Conservation (phyloP, 2,797 vertebrate genomes). For the Ctenosaura bakeri region DNA sequence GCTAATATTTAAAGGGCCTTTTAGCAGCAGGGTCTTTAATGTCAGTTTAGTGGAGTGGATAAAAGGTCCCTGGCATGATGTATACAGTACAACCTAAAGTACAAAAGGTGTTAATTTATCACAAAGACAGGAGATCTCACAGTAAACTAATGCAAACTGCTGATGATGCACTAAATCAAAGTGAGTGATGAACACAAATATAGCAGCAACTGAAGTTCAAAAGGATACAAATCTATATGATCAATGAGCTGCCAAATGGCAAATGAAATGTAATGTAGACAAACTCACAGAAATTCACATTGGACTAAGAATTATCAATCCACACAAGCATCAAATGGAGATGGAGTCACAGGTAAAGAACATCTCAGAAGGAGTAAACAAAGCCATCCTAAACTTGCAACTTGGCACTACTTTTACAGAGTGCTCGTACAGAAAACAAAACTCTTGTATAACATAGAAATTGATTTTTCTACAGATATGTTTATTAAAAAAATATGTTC, state of each 20-base stretch:
- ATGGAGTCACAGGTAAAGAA: slow-evolving; percentile 42
- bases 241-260: slow-evolving; percentile 79
- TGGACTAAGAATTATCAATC: slow-evolving; percentile 71
- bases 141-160: slow-evolving; percentile 82
- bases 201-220: slow-evolving; percentile 77
- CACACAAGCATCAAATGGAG: slow-evolving; percentile 58
- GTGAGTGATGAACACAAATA: slow-evolving; percentile 81
- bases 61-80: slow-evolving; percentile 75
- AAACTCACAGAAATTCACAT: slow-evolving; percentile 66
- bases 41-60: slow-evolving; percentile 46
- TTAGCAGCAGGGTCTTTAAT: slow-evolving; percentile 61
- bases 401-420: neutral
- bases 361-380: slow-evolving; percentile 29
- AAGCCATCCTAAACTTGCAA: slow-evolving; percentile 34
- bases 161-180: slow-evolving; percentile 85
- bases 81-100: slow-evolving; percentile 69
- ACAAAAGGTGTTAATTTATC: slow-evolving; percentile 79
- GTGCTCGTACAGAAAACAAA: slow-evolving; percentile 13
- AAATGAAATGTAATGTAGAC: slow-evolving; percentile 79
- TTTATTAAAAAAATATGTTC: neutral
- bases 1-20: slow-evolving; percentile 46
- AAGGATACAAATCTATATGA: slow-evolving; percentile 80
- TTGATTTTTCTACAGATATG: slow-evolving; percentile 49
- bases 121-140: slow-evolving; percentile 69
- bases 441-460: slow-evolving; percentile 22